These are phyloP conservation scores for Phoxinus dragarum DNA, from an alignment of 2,797 vertebrate genomes.

Conservation along the genomic window DNA sequence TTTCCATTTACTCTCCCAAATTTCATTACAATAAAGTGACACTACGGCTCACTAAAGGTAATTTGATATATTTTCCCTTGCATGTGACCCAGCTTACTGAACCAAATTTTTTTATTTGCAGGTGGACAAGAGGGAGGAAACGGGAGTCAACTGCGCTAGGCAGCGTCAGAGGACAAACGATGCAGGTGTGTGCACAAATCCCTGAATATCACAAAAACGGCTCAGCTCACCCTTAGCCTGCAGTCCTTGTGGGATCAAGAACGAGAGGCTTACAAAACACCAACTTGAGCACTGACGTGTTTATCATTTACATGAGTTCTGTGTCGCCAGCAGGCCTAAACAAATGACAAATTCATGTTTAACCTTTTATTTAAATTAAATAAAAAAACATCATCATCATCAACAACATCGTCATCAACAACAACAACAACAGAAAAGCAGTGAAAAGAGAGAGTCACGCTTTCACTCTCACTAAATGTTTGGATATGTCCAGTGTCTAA, in stretches of 20 bases:
- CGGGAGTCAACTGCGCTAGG: not conserved
- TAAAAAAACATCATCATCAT: too few species aligned
- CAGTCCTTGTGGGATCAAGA: not conserved
- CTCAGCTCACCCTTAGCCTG: not conserved
- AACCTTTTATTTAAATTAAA: constrained; percentile 17
- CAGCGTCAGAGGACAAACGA: constrained; percentile 22
- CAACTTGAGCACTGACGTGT: not conserved
- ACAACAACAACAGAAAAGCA: constrained; percentile 27
- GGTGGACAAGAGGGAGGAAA: constrained; percentile 3
- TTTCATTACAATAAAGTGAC: constrained; percentile 37
- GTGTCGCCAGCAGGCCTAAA: not conserved
- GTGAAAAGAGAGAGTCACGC: not conserved
- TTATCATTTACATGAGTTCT: constrained; percentile 24
- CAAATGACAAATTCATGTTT: constrained; percentile 24
- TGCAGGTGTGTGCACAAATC: constrained; percentile 41
- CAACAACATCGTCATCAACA: too few species aligned
- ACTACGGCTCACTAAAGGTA: constrained; percentile 17
- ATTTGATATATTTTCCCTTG: constrained; percentile 14
- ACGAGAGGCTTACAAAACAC: not conserved
- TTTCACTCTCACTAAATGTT: constrained; percentile 21
- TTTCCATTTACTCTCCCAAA: constrained; percentile 32
- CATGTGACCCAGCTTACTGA: constrained; percentile 16
- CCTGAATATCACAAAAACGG: constrained; percentile 25
- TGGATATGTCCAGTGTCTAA: constrained; percentile 35
- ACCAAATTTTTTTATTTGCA: constrained; percentile 20